Conservation (phyloP, 1,140 invertebrate species). For the Microvelia longipes region DNA sequence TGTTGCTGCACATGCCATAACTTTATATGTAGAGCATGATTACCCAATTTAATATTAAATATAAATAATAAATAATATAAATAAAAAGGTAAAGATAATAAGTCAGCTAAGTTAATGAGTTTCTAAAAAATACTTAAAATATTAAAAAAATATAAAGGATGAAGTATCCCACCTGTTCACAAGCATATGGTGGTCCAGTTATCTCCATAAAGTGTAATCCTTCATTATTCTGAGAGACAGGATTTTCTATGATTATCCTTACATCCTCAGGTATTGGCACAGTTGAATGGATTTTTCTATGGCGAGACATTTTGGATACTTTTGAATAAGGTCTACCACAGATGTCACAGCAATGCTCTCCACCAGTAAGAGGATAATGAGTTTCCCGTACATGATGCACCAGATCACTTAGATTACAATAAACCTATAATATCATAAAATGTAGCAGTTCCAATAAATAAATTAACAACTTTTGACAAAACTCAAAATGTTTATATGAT, state of each 20-base stretch:
- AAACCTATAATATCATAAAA: conserved; percentile 28
- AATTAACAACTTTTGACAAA: no score
- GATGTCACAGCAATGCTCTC: conserved; percentile 37
- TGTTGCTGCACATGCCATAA: no score
- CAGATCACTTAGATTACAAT: conserved; percentile 32
- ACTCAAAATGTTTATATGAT: no score
- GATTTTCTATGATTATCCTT: conserved; percentile 11
- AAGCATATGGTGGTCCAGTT: neutral
- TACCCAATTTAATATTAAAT: no score
- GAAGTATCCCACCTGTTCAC: conserved; percentile 28
- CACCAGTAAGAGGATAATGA: conserved; percentile 35
- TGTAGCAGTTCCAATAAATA: no score
- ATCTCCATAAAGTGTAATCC: conserved; percentile 5
- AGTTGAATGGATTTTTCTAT: conserved; percentile 34
- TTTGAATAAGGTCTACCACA: conserved; percentile 38
- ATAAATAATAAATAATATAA: no score
- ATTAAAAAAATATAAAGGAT: no score
- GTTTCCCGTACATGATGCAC: conserved; percentile 32
- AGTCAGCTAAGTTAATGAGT: no score
- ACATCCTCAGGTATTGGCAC: conserved; percentile 16
- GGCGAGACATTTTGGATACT: conserved; percentile 38
- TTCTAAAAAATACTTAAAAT: no score
- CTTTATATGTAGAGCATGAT: no score
- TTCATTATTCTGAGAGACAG: conserved; percentile 1
- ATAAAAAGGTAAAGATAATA: no score